These are phyloP conservation scores for Anthopleura xanthogrammica DNA, from an alignment of 92 coral and sea anemone species.

Conservation along the genomic window DNA sequence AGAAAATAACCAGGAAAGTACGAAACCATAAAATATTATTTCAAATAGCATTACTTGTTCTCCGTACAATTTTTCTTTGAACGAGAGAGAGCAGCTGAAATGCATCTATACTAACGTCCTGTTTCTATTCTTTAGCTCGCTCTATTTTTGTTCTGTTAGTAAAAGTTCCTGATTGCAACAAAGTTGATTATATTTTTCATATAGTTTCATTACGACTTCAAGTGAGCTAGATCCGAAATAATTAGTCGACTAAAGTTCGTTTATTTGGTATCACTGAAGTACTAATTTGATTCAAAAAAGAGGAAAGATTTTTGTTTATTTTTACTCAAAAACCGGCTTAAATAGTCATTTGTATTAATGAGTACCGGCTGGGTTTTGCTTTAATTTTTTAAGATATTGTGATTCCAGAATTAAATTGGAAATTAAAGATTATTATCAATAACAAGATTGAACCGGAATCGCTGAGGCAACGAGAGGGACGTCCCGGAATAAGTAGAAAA, in stretches of 20 bases:
- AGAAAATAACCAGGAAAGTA: no score
- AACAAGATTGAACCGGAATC: not conserved
- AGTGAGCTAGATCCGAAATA: not conserved
- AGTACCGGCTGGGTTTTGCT: not conserved
- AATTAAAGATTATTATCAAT: not conserved
- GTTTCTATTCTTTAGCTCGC: no score
- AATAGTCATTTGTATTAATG: not conserved
- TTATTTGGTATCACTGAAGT: not conserved
- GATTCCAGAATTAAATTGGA: not conserved
- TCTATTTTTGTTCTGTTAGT: not conserved
- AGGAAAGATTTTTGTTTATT: not conserved
- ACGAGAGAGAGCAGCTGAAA: no score
- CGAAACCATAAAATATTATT: no score
- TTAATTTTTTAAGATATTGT: not conserved
- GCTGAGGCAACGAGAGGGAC: not conserved
- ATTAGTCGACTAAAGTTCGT: not conserved
- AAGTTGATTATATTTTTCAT: not conserved
- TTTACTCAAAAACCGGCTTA: not conserved
- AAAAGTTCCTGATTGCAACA: not conserved
- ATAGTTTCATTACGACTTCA: not conserved
- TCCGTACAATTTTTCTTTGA: no score
- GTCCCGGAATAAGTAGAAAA: not conserved
- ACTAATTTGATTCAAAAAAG: not conserved
- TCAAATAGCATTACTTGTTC: no score
- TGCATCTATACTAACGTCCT: no score